A percentile compares a stretch with the other conserved stretches of the same genome.
Conservation (phyloP, 2,797 vertebrate genomes). For the Synanceia verrucosa region DNA sequence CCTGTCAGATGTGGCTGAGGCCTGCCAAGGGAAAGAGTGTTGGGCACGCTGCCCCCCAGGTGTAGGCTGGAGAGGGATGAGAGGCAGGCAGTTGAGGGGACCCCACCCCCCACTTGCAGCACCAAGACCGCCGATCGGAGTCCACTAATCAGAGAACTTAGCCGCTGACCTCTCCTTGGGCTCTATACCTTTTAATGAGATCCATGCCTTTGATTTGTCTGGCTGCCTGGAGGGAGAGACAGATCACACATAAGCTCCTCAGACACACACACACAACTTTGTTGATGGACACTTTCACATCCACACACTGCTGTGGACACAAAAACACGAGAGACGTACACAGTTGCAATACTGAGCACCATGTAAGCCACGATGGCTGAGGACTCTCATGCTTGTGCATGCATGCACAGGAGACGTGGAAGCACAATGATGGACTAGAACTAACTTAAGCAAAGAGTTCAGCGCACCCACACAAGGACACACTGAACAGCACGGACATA, state of each 20-base stretch:
- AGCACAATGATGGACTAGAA: constrained; percentile 40
- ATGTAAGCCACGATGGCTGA: constrained; percentile 47
- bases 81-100: constrained; percentile 54
- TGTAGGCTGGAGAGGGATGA: constrained; percentile 61
- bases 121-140: constrained; percentile 43
- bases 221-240: constrained; percentile 62
- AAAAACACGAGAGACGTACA: constrained; percentile 30
- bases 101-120: constrained; percentile 4
- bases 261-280: constrained; percentile 25
- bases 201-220: constrained; percentile 75
- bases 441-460: constrained; percentile 58
- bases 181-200: constrained; percentile 78
- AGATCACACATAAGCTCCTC: constrained; percentile 48
- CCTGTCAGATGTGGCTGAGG: constrained; percentile 36
- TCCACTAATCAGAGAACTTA: constrained; percentile 77
- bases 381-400: constrained; percentile 25
- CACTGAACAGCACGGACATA: constrained; percentile 11
- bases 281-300: constrained; percentile 30
- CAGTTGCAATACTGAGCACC: constrained; percentile 60
- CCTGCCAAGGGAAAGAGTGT: constrained; percentile 36
- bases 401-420: constrained; percentile 39
- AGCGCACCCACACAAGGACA: constrained; percentile 46
- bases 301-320: constrained; percentile 22
- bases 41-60: constrained; percentile 39
- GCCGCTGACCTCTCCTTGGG: constrained; percentile 71